These are phyloP conservation scores for Eretmochelys imbricata DNA, from an alignment of 2,113 vertebrate species.

Conservation along the genomic window DNA sequence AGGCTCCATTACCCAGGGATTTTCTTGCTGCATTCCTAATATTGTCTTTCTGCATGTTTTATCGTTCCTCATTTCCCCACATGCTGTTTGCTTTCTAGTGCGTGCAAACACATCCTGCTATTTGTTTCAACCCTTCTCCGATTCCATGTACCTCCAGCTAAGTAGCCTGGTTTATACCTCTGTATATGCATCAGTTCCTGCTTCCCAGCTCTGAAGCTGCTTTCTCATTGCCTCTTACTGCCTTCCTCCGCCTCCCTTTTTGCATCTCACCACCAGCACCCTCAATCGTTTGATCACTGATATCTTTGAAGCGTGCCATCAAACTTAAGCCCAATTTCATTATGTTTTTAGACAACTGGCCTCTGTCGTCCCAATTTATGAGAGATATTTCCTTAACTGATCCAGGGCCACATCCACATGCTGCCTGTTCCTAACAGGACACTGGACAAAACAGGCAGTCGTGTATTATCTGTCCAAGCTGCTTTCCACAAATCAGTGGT, in stretches of 20 bases:
- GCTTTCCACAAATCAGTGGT: conserved; percentile 23
- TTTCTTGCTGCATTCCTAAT: conserved; percentile 74
- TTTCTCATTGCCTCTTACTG: not conserved
- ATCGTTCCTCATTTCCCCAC: conserved; percentile 24
- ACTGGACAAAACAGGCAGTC: conserved; percentile 23
- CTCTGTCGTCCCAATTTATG: conserved; percentile 66
- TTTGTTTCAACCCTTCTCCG: not conserved
- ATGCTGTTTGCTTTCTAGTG: not conserved
- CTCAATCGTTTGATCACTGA: conserved; percentile 42
- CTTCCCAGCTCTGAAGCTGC: conserved; percentile 8
- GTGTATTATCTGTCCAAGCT: conserved; percentile 40
- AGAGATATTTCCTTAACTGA: conserved; percentile 67
- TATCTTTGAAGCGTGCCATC: conserved; percentile 52
- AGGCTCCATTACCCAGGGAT: conserved; percentile 80
- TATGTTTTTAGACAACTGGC: conserved; percentile 66
- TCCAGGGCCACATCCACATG: conserved; percentile 39
- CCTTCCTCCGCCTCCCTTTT: not conserved
- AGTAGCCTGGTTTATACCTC: not conserved
- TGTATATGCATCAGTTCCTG: not conserved
- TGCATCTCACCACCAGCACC: not conserved
- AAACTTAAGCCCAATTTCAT: conserved; percentile 64
- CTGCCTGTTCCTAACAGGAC: conserved; percentile 24
- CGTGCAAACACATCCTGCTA: not conserved
- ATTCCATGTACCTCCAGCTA: conserved; percentile 10
- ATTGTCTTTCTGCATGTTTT: conserved; percentile 39